Evolutionary conservation across 2,797 vertebrate species (phyloP), one percentile per base, ranked within the genome.

Genomic region (Rhinoraja longicauda): DNA sequence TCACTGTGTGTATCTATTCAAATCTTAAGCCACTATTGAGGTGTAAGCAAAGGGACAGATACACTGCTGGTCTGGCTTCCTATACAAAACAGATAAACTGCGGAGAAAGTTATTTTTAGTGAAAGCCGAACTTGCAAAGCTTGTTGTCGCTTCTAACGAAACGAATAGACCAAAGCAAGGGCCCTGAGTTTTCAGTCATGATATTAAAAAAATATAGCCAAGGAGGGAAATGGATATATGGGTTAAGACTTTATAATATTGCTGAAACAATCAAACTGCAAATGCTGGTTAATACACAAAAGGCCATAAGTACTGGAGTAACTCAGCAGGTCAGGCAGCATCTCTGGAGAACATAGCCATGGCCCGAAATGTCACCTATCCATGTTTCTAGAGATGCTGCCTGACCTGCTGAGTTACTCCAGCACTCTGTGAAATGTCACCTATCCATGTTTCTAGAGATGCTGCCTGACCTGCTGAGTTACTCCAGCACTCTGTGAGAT

Each of bases 1-100:
- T 39, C 53, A 67, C 21, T 92, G 67, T 91, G 39, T 92, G 67
- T 91, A 39, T 72, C 36, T 15, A 64, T 88, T 88, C 84, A 88
- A 86, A 36, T 64, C n/a, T 32, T 67, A 36, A 32, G 84, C 36
- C 67, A n/a, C 17, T 67, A 64, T 57, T 88, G 53, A 75, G 70
- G 36, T 45, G 39, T 67, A 92, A 39, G n/a, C n/a, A 75, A 19
- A 19, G 70, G 72, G 70, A 45, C 21, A 53, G 4, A 36, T 19
- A 32, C n/a, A 21, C 19, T 64, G n/a, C 29, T 29, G 70, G 7
- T 15, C 39, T n/a, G 26, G 13, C 39, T 75, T 75, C 39, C 13
- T 75, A 75, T 53, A 45, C 45, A 91, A 45, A 10, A 53, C 24
- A 72, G 19, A 70, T 90, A 90, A 91, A 92, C 9, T 21, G 26